A percentile compares a stretch with the other conserved stretches of the same genome.
These are phyloP conservation scores for Agrypnia vestita DNA, from an alignment of 1,140 invertebrate species.

Conservation along the genomic window DNA sequence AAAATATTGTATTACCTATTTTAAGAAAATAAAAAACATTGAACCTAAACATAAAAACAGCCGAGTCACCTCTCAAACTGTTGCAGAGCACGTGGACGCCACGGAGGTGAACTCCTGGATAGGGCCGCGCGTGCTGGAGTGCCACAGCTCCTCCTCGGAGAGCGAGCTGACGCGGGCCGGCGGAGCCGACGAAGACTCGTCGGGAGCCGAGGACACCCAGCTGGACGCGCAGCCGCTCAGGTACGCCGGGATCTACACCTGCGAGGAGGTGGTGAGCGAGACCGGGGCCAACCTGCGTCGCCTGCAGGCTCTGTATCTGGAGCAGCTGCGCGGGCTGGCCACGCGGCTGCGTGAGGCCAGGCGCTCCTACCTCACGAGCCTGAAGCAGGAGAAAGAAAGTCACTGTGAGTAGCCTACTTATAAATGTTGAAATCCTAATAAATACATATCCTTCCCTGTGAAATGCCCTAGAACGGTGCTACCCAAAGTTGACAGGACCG, in stretches of 20 bases:
- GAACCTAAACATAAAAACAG: no score
- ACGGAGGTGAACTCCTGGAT: constrained; percentile 64
- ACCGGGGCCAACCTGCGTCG: constrained; percentile 84
- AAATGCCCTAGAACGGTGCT: no score
- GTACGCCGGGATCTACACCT: constrained; percentile 90
- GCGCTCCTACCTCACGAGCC: constrained; percentile 80
- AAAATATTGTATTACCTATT: no score
- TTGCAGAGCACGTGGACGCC: constrained; percentile 68
- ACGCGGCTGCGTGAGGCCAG: constrained; percentile 82
- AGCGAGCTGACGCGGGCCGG: constrained; percentile 40
- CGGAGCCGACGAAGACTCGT: constrained; percentile 58
- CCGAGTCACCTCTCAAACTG: not conserved
- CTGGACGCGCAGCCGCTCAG: constrained; percentile 65
- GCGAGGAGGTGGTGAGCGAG: constrained; percentile 87
- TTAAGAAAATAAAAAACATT: no score
- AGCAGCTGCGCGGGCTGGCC: constrained; percentile 85
- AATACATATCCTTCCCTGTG: no score
- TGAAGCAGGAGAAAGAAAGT: constrained; percentile 86
- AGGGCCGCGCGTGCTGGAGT: constrained; percentile 51
- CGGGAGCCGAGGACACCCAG: constrained; percentile 65
- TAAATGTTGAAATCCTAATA: not conserved
- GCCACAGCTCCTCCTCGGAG: constrained; percentile 52
- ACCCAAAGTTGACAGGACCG: no score
- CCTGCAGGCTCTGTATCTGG: constrained; percentile 87
- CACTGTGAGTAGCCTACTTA: constrained; percentile 77